phyloP scores from a whole-genome alignment of 2,113 vertebrate species.

The Phrynocephalus versicolor region DNA sequence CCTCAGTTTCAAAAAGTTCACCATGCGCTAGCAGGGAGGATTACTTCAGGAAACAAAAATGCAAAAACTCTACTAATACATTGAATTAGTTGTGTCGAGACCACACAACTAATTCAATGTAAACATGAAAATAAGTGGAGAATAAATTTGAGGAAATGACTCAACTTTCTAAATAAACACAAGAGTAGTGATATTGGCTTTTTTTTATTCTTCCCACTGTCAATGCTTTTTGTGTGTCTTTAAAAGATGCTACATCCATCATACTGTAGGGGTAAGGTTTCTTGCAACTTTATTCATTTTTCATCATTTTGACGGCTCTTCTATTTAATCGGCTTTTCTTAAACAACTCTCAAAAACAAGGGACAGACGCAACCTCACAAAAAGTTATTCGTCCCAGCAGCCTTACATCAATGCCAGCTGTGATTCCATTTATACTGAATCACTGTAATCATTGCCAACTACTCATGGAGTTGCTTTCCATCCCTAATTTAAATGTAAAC shows the following conservation, averaged over 20 bases:
- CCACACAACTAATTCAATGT: background rate
- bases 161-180: constrained; percentile 22
- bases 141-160: background rate
- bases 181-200: constrained; percentile 17
- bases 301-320: constrained; percentile 30
- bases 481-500: constrained; percentile 52
- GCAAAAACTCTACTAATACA: background rate
- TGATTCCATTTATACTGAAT: constrained; percentile 66
- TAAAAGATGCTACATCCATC: constrained; percentile 51
- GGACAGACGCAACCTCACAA: constrained; percentile 40
- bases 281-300: constrained; percentile 52
- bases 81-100: background rate
- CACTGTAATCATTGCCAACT: constrained; percentile 60
- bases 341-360: constrained; percentile 43
- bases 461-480: constrained; percentile 54
- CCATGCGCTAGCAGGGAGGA: no score
- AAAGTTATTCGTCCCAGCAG: constrained; percentile 57
- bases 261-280: constrained; percentile 30
- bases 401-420: constrained; percentile 52
- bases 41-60: background rate
- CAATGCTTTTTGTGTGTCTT: constrained; percentile 47
- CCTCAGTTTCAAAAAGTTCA: no score
- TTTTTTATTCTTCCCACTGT: constrained; percentile 37
- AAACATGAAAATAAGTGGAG: background rate
- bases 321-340: constrained; percentile 36